Evolutionary conservation across 2,797 vertebrate genomes (phyloP).

Genomic region (Chelonia mydas): DNA sequence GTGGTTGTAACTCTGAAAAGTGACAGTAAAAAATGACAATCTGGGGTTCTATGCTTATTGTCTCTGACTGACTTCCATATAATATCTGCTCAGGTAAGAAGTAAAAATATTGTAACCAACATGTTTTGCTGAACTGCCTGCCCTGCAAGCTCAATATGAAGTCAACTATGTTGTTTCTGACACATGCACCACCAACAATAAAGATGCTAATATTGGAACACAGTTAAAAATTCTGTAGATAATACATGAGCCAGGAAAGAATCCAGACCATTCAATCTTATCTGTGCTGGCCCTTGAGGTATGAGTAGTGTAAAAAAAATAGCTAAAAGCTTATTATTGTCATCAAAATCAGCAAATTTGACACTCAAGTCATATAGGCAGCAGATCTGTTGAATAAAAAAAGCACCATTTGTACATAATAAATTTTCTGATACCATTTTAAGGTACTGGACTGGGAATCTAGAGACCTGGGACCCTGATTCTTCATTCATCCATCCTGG

Average conservation of each 20-base stretch:
- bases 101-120: not conserved
- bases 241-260: not conserved
- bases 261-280: not conserved
- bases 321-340: not conserved
- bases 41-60: constrained; percentile 7
- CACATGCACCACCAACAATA: not conserved
- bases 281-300: not conserved
- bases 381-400: not conserved
- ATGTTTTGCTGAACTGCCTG: not conserved
- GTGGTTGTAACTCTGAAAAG: constrained; percentile 47
- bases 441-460: not conserved
- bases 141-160: not conserved
- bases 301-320: not conserved
- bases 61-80: not conserved
- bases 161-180: not conserved
- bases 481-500: not conserved
- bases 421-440: not conserved
- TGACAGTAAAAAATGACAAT: not conserved
- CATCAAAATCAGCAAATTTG: not conserved
- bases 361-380: not conserved
- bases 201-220: not conserved
- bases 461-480: not conserved
- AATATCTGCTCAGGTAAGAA: not conserved
- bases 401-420: not conserved
- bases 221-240: not conserved